These are phyloP conservation scores for Indicator indicator DNA, from an alignment of 2,113 vertebrate genomes.

Conservation along the genomic window DNA sequence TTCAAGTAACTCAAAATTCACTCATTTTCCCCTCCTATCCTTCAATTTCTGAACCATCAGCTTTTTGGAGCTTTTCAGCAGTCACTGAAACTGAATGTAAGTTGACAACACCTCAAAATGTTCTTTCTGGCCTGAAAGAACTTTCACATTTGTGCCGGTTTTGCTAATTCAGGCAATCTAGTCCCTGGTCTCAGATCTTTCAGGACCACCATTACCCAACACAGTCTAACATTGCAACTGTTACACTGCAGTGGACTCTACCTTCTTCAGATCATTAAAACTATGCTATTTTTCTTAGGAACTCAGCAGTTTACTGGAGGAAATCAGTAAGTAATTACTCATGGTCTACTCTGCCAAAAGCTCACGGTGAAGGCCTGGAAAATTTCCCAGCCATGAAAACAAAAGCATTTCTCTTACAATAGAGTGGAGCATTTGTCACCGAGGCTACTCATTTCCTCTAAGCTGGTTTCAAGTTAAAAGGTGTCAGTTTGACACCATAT, in stretches of 20 bases:
- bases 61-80: neutral
- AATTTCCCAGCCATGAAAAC: neutral
- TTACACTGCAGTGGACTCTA: neutral
- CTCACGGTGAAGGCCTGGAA: conserved; percentile 37
- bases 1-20: neutral
- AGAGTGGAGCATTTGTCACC: neutral
- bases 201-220: neutral
- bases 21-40: neutral
- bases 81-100: neutral
- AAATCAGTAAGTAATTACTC: conserved; percentile 27
- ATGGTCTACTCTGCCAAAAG: conserved; percentile 6
- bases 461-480: conserved; percentile 24
- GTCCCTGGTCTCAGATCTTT: neutral
- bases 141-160: neutral
- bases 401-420: conserved; percentile 15
- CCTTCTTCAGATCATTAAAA: neutral
- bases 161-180: neutral
- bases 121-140: neutral
- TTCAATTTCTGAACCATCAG: neutral
- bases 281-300: neutral
- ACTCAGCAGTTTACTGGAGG: neutral
- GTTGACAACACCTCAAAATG: neutral
- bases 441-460: conserved; percentile 31
- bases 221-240: neutral
- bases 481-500: conserved; percentile 58